Evolutionary conservation across 2,113 vertebrate species (phyloP).

Genomic region (Oxygymnocypris stewartii): DNA sequence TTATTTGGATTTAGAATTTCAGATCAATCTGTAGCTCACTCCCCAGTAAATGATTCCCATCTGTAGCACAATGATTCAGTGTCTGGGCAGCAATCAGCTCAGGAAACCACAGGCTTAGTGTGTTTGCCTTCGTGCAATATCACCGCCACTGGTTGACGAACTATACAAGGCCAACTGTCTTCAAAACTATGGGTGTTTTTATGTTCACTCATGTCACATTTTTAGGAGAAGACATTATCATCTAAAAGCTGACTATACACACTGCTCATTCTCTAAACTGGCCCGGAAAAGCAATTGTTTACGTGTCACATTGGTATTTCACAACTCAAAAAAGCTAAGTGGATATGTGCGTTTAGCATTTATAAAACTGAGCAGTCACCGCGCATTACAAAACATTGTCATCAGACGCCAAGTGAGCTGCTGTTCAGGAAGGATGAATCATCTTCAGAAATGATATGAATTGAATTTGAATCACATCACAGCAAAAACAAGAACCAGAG

Average conservation of each 20-base stretch:
- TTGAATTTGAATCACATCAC: slow-evolving; percentile 21
- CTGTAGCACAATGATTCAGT: slow-evolving; percentile 56
- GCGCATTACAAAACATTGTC: not conserved
- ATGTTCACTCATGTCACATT: not conserved
- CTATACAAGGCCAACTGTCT: slow-evolving; percentile 9
- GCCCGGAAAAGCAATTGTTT: not conserved
- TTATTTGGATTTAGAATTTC: slow-evolving; percentile 16
- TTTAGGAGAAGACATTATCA: not conserved
- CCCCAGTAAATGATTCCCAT: slow-evolving; percentile 72
- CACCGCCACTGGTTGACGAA: not conserved
- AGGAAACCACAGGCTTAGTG: slow-evolving; percentile 42
- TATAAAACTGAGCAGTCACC: slow-evolving; percentile 20
- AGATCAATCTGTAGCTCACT: slow-evolving; percentile 31
- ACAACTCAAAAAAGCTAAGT: slow-evolving; percentile 12
- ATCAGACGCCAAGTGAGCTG: not conserved
- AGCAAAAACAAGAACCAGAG: not conserved
- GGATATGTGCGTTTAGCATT: slow-evolving; percentile 13
- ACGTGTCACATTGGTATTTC: slow-evolving; percentile 9
- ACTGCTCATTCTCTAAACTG: not conserved
- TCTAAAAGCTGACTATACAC: not conserved
- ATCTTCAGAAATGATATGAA: slow-evolving; percentile 18
- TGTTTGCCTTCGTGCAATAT: slow-evolving; percentile 39
- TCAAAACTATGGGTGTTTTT: not conserved
- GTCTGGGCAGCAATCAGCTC: slow-evolving; percentile 24
- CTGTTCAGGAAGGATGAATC: slow-evolving; percentile 25